Evolutionary conservation across 2,888 invertebrate species (phyloP).

Genomic region (Crocallis elinguaria): DNA sequence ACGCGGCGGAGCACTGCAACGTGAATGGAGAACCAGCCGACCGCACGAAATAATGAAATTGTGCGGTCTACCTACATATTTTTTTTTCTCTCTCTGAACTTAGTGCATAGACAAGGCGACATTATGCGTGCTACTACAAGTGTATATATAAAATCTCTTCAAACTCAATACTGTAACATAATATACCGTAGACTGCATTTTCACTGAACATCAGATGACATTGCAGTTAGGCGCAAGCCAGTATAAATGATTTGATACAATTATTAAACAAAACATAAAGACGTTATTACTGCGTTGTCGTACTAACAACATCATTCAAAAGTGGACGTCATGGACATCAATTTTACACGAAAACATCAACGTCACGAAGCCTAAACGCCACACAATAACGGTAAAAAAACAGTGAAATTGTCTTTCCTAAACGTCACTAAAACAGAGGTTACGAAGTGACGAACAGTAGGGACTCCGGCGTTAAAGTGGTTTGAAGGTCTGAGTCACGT

Average conservation of each 20-base stretch:
- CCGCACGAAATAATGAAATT: too few species aligned
- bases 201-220: too few species aligned
- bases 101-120: too few species aligned
- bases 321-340: slow-evolving; percentile 20
- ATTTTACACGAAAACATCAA: slow-evolving; percentile 20
- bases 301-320: slow-evolving; percentile 11
- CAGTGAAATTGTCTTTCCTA: slow-evolving; percentile 34
- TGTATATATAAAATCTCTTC: too few species aligned
- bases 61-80: too few species aligned
- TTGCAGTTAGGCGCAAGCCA: too few species aligned
- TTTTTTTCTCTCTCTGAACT: too few species aligned
- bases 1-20: too few species aligned
- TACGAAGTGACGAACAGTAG: slow-evolving; percentile 9
- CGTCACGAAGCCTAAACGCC: slow-evolving; percentile 26
- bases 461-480: background rate
- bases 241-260: background rate
- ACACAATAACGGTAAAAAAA: slow-evolving; percentile 35
- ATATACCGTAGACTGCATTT: too few species aligned
- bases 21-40: too few species aligned
- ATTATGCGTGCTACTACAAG: too few species aligned
- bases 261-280: slow-evolving; percentile 8
- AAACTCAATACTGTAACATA: too few species aligned
- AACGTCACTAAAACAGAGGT: slow-evolving; percentile 30
- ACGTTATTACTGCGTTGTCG: background rate
- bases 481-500: background rate